Evolutionary conservation across 1,140 invertebrate genomes (phyloP), one percentile per base, ranked within the genome.

Genomic region (Portunus trituberculatus): DNA sequence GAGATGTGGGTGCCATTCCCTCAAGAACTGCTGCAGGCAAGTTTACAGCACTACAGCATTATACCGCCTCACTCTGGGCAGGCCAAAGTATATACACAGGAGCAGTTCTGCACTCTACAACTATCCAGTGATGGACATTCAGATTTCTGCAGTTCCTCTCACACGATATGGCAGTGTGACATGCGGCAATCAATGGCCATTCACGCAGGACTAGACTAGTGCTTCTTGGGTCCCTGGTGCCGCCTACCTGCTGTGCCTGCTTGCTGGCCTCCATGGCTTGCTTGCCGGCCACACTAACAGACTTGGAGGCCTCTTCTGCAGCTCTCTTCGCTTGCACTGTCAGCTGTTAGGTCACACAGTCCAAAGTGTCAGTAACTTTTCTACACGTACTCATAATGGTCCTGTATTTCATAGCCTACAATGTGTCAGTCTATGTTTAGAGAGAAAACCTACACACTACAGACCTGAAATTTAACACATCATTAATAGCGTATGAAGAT

Each of bases 281-380:
- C 96, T 99, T 99, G 0, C 98, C 98, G 8, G 98, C 98, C 96
- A 98, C 98, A 94, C 98, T 98, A 31, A 98, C 98, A 88, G 98
- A 98, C 96, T 98, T 98, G 0, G 98, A 98, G 6, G 98, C 98
- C 97, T 98, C 98, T 96, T 98, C 98, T 0, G 98, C 98, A 7
- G 98, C 98, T 97, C 98, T 99, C 96, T 99, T 99, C 0, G 98
- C 98, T 96, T 99, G 98, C 52, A 98, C 97, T 0, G 98, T 99
- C 0, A 99, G 97, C 98, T 98, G 96, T 95, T 96, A 93, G 46
- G 32, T 93, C n/a, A 93, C 46, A 86, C 7, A 48, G n/a, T 84
- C 82, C n/a, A 87, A 52, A 86, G 28, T 31, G 52, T 59, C 48
- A 86, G 52, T 45, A 46, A 46, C 45, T 90, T 48, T 39, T 48